Evolutionary conservation across 2,113 vertebrate genomes (phyloP), one percentile per base, ranked within the genome.

Genomic region (Chamaea fasciata): DNA sequence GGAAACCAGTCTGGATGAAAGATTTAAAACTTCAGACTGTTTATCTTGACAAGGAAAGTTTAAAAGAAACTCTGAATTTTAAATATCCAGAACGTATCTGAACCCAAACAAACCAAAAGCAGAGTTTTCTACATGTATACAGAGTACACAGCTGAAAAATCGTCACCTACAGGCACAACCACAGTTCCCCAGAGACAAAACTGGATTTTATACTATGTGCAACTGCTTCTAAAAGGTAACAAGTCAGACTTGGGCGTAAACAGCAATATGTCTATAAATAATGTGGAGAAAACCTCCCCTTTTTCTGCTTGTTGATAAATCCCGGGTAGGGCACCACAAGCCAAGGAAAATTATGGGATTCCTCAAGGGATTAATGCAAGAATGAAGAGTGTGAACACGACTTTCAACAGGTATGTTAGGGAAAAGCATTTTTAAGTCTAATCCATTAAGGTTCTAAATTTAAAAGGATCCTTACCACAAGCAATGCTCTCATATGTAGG

Each of bases 331-430:
- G 44, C 30, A 84, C 2, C 33, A 42, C 7, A 7, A 10, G 18
- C 8, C 17, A 42, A 62, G 35, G 57, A 33, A 76, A 79, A 41
- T 5, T 0, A 73, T 49, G 57, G 4, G 23, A 83, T 64, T 79
- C 53, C 31, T 64, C 12, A 57, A 56, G 57, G 52, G 26, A 49
- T 6, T n/a, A 50, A 46, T 8, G 16, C 33, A 77, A 62, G 46
- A 88, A 39, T n/a, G 57, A 67, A 44, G 42, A 82, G 6, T 0
- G 3, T 13, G 39, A 64, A n/a, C 1, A 0, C 1, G 14, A 44
- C 37, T 78, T 55, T 37, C 47, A 74, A 37, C 9, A 63, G 8
- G 7, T 19, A 3, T 15, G 8, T 28, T 1, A 49, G 23, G 5
- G 6, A 20, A 60, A 85, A 64, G 15, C 10, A 27, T 75, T 83